Base-by-base conservation (phyloP, 2,113 vertebrate genomes). In the Mohoua ochrocephala region DNA sequence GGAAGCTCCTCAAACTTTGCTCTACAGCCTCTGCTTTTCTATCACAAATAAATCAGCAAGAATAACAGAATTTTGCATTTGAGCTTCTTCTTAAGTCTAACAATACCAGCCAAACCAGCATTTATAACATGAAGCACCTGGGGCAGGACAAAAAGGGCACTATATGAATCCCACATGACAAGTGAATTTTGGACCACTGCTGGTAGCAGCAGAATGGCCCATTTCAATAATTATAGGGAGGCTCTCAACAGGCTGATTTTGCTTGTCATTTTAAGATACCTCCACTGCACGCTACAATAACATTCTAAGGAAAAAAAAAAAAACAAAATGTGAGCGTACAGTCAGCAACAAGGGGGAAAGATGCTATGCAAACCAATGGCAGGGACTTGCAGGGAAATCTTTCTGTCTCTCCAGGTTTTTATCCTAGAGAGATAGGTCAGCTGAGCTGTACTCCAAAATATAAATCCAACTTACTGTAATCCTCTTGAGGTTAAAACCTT, bases 401-500 rank as follows among this genome's bases (percentile, higher is more conserved):
- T 42, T 82, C 50, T 61, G 16, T 19, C 22, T 24, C 23, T 52
- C 6, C 42, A 50, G 28, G 19, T 15, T 92, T 74, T 85, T 70
- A 49, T 39, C 22, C 33, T 41, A 13, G 20, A 68, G 27, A 74
- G 33, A 15, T 11, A 70, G 39, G 31, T 56, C 71, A 84, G 37
- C 35, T 63, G 26, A 63, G 6, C 9, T 68, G 60, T 33, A 89
- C 31, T 84, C 81, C 35, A 50, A 80, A 73, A 78, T 5, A 70
- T 52, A 92, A 94, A 95, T 67, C 28, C 3, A 93, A 95, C 91
- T 96, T 94, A 96, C 95, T 89, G 87, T 61, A 88, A 88, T 81
- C 64, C 56, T 93, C 35, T 24, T 2, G 31, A 84, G 41, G 64
- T 52, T 74, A 76, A 95, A 84, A n/a, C 44, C 31, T 77, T 78